Evolutionary conservation across 2,113 vertebrate species (phyloP).

Genomic region (Catagonus wagneri): DNA sequence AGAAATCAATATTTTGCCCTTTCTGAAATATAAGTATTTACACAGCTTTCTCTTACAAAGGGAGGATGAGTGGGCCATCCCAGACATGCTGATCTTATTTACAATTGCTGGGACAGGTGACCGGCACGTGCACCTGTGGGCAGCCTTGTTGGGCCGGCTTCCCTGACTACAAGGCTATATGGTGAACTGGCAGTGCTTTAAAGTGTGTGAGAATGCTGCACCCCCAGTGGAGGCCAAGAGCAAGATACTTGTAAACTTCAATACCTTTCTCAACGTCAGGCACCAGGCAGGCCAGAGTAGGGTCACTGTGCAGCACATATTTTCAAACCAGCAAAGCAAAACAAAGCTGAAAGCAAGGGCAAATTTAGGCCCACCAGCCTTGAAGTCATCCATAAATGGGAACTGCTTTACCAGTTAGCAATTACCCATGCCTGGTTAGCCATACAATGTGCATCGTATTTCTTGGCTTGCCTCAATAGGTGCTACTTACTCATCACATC

Average conservation of each 20-base stretch:
- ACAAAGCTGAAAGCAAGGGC: conserved; percentile 36
- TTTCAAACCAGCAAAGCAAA: conserved; percentile 60
- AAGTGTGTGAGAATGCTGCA: conserved; percentile 20
- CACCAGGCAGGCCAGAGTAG: background rate
- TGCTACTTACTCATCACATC: background rate
- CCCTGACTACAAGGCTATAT: conserved; percentile 4
- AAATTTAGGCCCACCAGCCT: conserved; percentile 54
- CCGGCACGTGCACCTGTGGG: conserved; percentile 27
- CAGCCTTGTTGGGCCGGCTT: background rate
- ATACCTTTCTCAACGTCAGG: conserved; percentile 41
- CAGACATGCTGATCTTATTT: background rate
- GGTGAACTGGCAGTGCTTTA: conserved; percentile 17
- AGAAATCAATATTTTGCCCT: background rate
- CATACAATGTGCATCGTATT: background rate
- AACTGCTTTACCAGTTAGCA: conserved; percentile 11
- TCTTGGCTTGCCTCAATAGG: conserved; percentile 13
- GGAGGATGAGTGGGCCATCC: background rate
- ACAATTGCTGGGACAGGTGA: conserved; percentile 57
- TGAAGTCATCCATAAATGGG: conserved; percentile 18
- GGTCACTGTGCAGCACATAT: conserved; percentile 35
- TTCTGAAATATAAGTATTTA: conserved; percentile 14
- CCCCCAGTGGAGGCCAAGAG: conserved; percentile 29
- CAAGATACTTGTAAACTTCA: conserved; percentile 72
- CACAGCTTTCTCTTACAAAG: background rate
- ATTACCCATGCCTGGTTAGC: background rate